Percentiles rank a stretch among this genome's conserved stretches.
phyloP scores from a whole-genome alignment of 1,140 invertebrate genomes.

The Halictus rubicundus region DNA sequence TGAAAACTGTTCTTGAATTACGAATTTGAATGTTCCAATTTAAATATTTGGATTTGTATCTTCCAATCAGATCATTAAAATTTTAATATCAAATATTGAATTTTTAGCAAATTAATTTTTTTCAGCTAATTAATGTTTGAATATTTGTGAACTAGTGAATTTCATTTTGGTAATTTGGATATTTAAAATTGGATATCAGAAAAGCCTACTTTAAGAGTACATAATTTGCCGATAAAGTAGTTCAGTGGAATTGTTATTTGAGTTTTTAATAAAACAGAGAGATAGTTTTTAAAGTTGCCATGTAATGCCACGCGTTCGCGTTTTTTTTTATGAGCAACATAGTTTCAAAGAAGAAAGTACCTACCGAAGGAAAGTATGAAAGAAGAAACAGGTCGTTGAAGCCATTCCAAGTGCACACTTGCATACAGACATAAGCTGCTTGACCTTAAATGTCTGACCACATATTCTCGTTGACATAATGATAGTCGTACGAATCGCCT shows the following conservation, averaged over 20 bases:
- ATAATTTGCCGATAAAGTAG: too few species aligned
- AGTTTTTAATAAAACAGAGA: too few species aligned
- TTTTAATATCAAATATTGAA: too few species aligned
- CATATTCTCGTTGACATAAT: conserved; percentile 29
- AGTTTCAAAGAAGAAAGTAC: conserved; percentile 26
- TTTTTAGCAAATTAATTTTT: too few species aligned
- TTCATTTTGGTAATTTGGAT: too few species aligned
- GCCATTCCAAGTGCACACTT: conserved; percentile 29
- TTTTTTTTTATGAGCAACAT: conserved; percentile 19
- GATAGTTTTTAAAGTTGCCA: neutral
- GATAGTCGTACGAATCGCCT: neutral
- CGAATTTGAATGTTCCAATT: neutral
- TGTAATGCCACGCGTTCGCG: neutral
- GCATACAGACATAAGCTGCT: conserved; percentile 40
- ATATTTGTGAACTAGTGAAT: neutral
- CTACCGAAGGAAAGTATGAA: conserved; percentile 48
- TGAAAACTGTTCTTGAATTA: too few species aligned
- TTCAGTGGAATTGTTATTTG: too few species aligned
- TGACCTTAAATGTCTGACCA: conserved; percentile 49
- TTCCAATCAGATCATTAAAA: neutral
- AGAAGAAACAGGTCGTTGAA: conserved; percentile 53
- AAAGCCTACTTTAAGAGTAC: too few species aligned
- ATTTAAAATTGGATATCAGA: too few species aligned
- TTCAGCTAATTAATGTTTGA: neutral
- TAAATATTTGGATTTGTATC: neutral